Base-by-base conservation (phyloP, 2,888 invertebrate species). In the Hydroisotoma schaefferi region DNA sequence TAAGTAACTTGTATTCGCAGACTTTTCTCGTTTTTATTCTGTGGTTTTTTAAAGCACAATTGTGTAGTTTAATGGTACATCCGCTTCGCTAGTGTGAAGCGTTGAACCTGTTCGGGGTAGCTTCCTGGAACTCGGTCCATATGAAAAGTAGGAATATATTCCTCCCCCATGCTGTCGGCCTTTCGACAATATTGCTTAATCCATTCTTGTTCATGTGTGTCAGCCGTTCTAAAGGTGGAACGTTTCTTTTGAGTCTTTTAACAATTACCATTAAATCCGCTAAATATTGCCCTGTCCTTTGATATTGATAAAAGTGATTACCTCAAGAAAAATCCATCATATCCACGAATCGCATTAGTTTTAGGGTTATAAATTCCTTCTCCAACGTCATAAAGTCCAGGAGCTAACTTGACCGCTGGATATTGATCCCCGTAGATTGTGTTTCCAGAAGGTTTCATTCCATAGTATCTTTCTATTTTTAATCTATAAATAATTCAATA, bases 301-400 rank as follows among this genome's bases (percentile, higher is more conserved):
- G 4, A 18, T 27, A 49, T 25, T 28, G 15, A 25, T 4, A 28
- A 27, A 3, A 25, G 8, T 20, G 4, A 1, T 5, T 44, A 55
- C 43, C 62, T 37, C 5, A 63, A 29, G 1, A 63, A 38, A 18
- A 59, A 51, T 47, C 65, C 65, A 23, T 64, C 61, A 53, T 67
- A 69, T 12, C 57, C 63, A 4, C 61, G 58, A 4, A 70, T 52
- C 4, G 54, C 49, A 2, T 61, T 44, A 2, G 59, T 67, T 37
- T 61, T 58, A 1, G 69, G 68, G 43, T 68, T 54, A 23, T 65
- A 71, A 26, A 66, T 58, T 18, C 71, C 71, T 55, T 71, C 67
- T 0, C 70, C 71, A 18, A 63, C 61, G 29, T 71, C 68, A 38
- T 62, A 71, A 20, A 51, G 64, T 5, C 66, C 69, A 2, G 63